phyloP scores from a whole-genome alignment of 1,140 invertebrate species.

The Orchesella cincta region DNA sequence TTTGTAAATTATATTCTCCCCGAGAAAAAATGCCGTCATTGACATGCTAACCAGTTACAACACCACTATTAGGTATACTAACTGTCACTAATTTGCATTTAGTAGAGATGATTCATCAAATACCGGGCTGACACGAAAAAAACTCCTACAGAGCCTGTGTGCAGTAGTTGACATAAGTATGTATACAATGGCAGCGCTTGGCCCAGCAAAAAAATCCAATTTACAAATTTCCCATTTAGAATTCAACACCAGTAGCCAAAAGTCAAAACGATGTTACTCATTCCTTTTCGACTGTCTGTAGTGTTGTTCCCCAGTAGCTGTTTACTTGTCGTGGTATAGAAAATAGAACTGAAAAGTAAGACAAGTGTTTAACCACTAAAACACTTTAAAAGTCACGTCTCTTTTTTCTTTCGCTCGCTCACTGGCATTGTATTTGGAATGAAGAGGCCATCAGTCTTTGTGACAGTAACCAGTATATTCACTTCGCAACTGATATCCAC shows the following conservation, averaged over 20 bases:
- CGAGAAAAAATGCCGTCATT: background rate
- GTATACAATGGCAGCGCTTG: background rate
- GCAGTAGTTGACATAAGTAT: background rate
- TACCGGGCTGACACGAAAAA: too few relatives aligned
- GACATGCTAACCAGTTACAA: background rate
- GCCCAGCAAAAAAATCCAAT: background rate
- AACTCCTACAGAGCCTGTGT: background rate
- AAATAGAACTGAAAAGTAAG: background rate
- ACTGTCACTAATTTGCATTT: constrained; percentile 24
- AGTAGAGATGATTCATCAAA: constrained; percentile 1
- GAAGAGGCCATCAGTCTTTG: constrained; percentile 18
- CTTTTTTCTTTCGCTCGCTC: background rate
- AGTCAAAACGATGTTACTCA: constrained; percentile 1
- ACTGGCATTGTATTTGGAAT: background rate
- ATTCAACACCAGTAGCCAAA: constrained; percentile 22
- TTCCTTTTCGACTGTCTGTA: background rate
- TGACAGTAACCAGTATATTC: constrained; percentile 13
- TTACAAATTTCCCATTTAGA: constrained; percentile 7
- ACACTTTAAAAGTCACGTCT: constrained; percentile 22
- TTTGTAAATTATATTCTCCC: too few relatives aligned
- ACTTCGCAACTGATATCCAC: background rate
- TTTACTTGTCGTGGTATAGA: background rate
- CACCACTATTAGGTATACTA: background rate
- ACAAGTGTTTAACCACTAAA: background rate
- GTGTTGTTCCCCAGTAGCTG: background rate